Base-by-base conservation (phyloP, 1,140 invertebrate genomes). In the Diorhabda carinulata region DNA sequence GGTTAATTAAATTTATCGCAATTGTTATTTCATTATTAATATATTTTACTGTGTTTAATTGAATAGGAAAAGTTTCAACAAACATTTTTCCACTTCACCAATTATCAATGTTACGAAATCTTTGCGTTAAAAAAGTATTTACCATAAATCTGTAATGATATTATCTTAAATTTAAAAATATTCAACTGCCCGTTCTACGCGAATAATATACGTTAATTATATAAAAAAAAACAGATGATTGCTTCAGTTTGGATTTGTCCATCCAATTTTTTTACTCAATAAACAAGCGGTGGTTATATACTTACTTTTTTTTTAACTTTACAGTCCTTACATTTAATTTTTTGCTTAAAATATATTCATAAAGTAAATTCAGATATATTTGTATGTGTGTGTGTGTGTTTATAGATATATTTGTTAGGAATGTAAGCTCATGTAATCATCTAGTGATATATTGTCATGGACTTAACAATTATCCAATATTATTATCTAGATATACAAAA, bases 171-270 rank as follows among this genome's bases (percentile, higher is more conserved):
- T 64, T 40, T 64, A 64, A 57, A 45, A 64, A 64, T 64, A 52
- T 52, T 52, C n/a, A 64, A 64, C 63, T 64, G 63, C 52, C 61
- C 45, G 40, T 64, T 56, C 25, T 52, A 10, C 45, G 45, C 45
- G 40, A 64, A 57, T 8, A 52, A 52, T 52, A 52, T 52, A 25
- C 25, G 25, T 25, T 1, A 1, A 25, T 25, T 25, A 25, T 63
- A 63, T 63, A 63, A 63, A 63, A 43, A 64, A 64, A 64, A 64
- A 64, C 10, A 10, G 47, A 60, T 60, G 63, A 64, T 64, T 64
- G 63, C 63, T 64, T 64, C 41, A 44, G 52, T 63, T 63, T 52
- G 63, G 63, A 64, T 57, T 52, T 52, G 47, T 52, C 47, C n/a
- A 52, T 52, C 47, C 47, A 52, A 52, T 8, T 52, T 52, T 52